Conservation (phyloP, 1,140 invertebrate species). For the Parapsyche elsis region DNA sequence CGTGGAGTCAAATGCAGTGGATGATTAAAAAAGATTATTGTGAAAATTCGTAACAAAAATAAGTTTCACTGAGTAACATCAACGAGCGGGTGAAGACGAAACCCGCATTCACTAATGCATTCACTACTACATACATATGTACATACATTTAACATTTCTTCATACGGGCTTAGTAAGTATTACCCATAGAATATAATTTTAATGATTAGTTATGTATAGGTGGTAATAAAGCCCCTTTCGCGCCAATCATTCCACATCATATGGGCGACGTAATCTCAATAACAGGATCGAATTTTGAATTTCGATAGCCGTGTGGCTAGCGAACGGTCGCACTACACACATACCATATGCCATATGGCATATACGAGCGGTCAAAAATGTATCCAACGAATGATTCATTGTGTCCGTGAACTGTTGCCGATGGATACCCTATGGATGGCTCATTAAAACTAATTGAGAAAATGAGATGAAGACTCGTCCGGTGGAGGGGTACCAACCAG, state of each 20-base stretch:
- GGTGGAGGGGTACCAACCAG: slow-evolving; percentile 9
- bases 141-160: background rate
- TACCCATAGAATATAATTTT: background rate
- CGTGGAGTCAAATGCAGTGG: too few relatives aligned
- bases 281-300: background rate
- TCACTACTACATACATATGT: too few relatives aligned
- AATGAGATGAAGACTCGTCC: slow-evolving; percentile 37
- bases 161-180: background rate
- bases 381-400: background rate
- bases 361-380: background rate
- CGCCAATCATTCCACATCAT: background rate
- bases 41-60: too few relatives aligned
- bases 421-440: slow-evolving; percentile 4
- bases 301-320: background rate
- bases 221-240: background rate
- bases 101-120: too few relatives aligned
- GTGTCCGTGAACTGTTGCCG: background rate
- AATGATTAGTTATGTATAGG: background rate
- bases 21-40: too few relatives aligned
- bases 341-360: slow-evolving; percentile 2
- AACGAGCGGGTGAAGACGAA: background rate
- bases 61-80: background rate
- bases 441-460: slow-evolving; percentile 42
- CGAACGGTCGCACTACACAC: background rate
- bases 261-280: background rate